Percentiles rank a stretch among this genome's conserved stretches.
These are phyloP conservation scores for Schizothorax lantsangensis DNA, from an alignment of 2,797 vertebrate genomes.

Conservation along the genomic window DNA sequence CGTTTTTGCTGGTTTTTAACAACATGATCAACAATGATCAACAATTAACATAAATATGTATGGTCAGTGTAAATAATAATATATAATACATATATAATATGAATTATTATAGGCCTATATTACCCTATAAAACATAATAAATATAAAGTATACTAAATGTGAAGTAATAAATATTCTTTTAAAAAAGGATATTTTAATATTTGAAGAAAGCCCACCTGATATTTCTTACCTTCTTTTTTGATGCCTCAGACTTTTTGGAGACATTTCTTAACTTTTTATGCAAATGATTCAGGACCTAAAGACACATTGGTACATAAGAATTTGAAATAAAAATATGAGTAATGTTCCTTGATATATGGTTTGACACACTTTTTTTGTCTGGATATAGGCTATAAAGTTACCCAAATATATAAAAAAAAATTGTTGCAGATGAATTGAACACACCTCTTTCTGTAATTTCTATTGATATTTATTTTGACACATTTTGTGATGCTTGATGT, in stretches of 20 bases:
- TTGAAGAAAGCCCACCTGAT: background rate
- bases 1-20: background rate
- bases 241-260: constrained; percentile 98
- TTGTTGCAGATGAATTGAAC: background rate
- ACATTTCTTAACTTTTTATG: constrained; percentile 96
- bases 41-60: background rate
- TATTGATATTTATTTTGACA: background rate
- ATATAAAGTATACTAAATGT: background rate
- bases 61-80: background rate
- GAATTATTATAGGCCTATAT: background rate
- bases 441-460: background rate
- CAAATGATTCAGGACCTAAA: constrained; percentile 95
- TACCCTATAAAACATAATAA: background rate
- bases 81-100: background rate
- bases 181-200: background rate
- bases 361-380: background rate
- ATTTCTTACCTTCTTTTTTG: constrained; percentile 94
- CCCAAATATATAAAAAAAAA: background rate
- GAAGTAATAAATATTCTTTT: background rate
- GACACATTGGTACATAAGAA: constrained; percentile 40
- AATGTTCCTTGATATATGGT: background rate
- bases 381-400: background rate
- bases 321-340: background rate
- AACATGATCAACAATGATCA: background rate
- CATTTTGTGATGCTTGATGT: background rate